Evolutionary conservation across 2,113 vertebrate species (phyloP).

Genomic region (Stigmatopora argus): DNA sequence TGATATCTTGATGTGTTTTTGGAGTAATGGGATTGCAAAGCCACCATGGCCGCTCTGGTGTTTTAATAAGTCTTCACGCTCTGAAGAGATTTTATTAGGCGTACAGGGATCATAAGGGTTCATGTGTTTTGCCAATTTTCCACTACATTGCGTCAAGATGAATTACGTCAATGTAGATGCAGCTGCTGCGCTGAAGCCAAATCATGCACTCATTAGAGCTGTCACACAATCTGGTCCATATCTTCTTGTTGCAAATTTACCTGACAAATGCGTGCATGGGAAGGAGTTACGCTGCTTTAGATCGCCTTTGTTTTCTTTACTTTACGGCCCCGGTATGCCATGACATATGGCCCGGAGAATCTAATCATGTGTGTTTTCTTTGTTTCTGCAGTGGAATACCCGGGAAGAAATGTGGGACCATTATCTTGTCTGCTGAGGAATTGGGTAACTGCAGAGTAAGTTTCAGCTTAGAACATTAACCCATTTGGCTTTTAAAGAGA

Average conservation of each 20-base stretch:
- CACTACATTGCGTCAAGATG: conserved; percentile 11
- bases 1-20: conserved; percentile 18
- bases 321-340: neutral
- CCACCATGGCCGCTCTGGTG: conserved; percentile 6
- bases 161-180: conserved; percentile 5
- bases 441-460: conserved; percentile 92
- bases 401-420: conserved; percentile 89
- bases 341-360: neutral
- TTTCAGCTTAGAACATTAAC: neutral
- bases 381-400: conserved; percentile 76
- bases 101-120: conserved; percentile 17
- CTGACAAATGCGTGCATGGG: neutral
- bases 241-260: conserved; percentile 1
- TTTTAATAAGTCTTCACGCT: conserved; percentile 27
- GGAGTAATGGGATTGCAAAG: conserved; percentile 4
- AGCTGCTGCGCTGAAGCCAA: conserved; percentile 9
- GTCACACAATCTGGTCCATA: conserved; percentile 16
- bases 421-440: conserved; percentile 87
- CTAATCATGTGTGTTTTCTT: conserved; percentile 25
- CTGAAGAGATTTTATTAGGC: conserved; percentile 8
- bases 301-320: neutral
- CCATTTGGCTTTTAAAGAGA: too few relatives aligned
- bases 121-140: conserved; percentile 15
- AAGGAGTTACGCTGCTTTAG: neutral
- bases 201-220: conserved; percentile 25